phyloP scores from a whole-genome alignment of 2,797 vertebrate genomes.

The Cyprinodon diabolis region DNA sequence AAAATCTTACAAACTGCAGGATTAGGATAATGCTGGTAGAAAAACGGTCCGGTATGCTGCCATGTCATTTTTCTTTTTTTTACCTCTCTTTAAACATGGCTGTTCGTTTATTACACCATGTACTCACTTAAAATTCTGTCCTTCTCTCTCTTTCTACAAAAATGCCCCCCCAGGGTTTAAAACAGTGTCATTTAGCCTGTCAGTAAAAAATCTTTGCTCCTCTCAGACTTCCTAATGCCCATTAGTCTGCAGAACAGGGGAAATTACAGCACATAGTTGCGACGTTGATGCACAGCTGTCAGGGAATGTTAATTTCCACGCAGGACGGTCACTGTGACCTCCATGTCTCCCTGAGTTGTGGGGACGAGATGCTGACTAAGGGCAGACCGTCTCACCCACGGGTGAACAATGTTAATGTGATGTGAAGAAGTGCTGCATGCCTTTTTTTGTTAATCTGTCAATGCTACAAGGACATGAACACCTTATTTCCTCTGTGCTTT shows the following conservation, averaged over 20 bases:
- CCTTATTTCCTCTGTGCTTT: background rate
- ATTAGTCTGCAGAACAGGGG: conserved; percentile 10
- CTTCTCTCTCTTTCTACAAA: background rate
- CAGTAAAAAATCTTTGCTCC: conserved; percentile 6
- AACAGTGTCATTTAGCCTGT: conserved; percentile 5
- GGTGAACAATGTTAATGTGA: conserved; percentile 73
- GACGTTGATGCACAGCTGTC: conserved; percentile 51
- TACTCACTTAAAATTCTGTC: conserved; percentile 7
- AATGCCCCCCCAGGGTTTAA: background rate
- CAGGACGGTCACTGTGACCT: conserved; percentile 62
- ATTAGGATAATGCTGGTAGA: background rate
- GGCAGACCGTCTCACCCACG: conserved; percentile 53
- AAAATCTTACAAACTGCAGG: background rate
- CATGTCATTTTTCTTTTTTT: background rate
- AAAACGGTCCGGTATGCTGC: background rate
- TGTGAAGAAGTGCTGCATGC: conserved; percentile 49
- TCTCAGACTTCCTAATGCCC: conserved; percentile 12
- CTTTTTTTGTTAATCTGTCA: conserved; percentile 47
- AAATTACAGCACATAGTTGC: conserved; percentile 30
- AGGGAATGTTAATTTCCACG: conserved; percentile 70
- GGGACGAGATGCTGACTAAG: conserved; percentile 74
- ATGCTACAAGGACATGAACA: conserved; percentile 56
- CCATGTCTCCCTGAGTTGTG: conserved; percentile 52
- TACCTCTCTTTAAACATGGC: background rate
- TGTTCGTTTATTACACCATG: conserved; percentile 7